Percentiles rank a stretch among this genome's conserved stretches.
Evolutionary conservation across 92 coral and sea anemone genomes (phyloP).

Genomic region (Ricordea florida): DNA sequence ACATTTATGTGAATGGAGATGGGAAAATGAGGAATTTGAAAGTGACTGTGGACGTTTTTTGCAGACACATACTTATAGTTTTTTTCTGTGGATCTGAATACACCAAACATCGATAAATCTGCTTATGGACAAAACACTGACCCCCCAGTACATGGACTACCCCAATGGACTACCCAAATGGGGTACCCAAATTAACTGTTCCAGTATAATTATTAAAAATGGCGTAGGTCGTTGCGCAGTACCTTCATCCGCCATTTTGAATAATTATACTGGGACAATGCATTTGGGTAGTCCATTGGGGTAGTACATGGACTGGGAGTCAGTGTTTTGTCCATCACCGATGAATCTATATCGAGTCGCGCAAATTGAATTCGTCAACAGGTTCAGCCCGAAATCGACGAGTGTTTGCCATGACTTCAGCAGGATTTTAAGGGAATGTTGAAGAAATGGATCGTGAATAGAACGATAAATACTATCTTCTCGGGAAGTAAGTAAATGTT

Average conservation of each 20-base stretch:
- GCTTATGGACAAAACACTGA: too few relatives aligned
- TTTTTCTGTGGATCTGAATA: not conserved
- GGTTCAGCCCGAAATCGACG: not conserved
- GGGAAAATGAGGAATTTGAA: not conserved
- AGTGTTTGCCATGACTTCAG: constrained; percentile 10
- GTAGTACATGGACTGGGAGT: too few relatives aligned
- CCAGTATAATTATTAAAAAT: too few relatives aligned
- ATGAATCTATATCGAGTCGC: constrained; percentile 1
- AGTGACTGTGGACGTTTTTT: not conserved
- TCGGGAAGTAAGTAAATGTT: not conserved
- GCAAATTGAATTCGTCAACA: not conserved
- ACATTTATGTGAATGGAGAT: not conserved
- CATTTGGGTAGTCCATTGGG: too few relatives aligned
- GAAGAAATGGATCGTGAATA: not conserved
- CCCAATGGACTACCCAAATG: too few relatives aligned
- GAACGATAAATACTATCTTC: not conserved
- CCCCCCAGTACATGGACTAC: too few relatives aligned
- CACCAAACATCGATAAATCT: not conserved
- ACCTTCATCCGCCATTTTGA: too few relatives aligned
- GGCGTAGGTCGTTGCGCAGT: too few relatives aligned
- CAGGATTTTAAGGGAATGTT: constrained; percentile 10
- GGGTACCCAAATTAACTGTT: too few relatives aligned
- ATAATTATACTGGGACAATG: too few relatives aligned
- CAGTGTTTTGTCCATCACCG: too few relatives aligned
- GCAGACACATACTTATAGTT: not conserved